Base-by-base conservation (phyloP, 1,140 invertebrate species). In the Cyrtorhinus lividipennis region DNA sequence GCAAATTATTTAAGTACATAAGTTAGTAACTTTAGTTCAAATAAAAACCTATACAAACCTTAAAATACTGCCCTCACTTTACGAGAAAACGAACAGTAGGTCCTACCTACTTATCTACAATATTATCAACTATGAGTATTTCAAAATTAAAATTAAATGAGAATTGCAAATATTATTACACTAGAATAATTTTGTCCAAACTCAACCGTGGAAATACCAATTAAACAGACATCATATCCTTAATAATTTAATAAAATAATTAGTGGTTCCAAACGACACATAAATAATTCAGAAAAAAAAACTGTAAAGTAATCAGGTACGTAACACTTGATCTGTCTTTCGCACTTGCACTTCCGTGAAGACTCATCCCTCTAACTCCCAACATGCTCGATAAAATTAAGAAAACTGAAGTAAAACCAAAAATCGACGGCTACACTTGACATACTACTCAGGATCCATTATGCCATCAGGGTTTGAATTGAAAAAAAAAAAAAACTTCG, bases 11-110 rank as follows among this genome's bases (percentile, higher is more conserved):
- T 65, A 65, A 65, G 64, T 65, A 65, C 64, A 65, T 62, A 65
- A 62, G 64, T 65, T 65, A 65, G 64, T 65, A 65, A 65, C 64
- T 65, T 65, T 65, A 65, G 64, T 65, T 65, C 61, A 63, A 63
- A 59, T 59, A 24, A 22, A 25, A 63, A 38, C 30, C 30, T 38
- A 38, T 38, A 38, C 30, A 38, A 15, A 53, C 10, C 10, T 53
- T 13, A 53, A 53, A 53, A 53, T 53, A 53, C 48, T 53, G 48
- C 48, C 48, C 20, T 5, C 8, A 15, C 20, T 22, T 5, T 5
- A 53, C 10, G 10, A 53, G 48, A 53, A 53, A 53, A 53, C 10
- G 5, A 53, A 44, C 38, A 44, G 8, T 44, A 44, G 38, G 8
- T 44, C n/a, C 38, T 44, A n/a, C n/a, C 38, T 15, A 38, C 30